Conservation (phyloP, 1,140 invertebrate species). For the Sesamia nonagrioides region DNA sequence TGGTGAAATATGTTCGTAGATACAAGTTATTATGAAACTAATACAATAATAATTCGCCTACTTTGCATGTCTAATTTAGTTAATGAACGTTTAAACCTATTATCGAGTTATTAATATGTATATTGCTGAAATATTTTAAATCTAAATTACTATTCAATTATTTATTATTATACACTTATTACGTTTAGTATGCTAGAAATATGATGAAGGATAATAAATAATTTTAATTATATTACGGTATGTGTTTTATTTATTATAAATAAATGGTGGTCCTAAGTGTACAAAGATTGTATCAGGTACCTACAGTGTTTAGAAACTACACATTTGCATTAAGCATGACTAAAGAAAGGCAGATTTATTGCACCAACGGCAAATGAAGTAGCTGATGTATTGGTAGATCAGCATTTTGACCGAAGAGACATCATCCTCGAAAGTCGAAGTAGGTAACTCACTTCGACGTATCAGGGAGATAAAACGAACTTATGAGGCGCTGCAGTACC, state of each 20-base stretch:
- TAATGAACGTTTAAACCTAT: conserved; percentile 78
- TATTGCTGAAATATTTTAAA: conserved; percentile 86
- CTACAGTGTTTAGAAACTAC: conserved; percentile 11
- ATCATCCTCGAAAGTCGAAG: conserved; percentile 7
- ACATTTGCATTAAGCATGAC: background rate
- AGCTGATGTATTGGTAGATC: background rate
- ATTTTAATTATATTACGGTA: conserved; percentile 88
- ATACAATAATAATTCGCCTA: conserved; percentile 86
- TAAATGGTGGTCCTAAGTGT: conserved; percentile 4
- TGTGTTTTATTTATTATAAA: conserved; percentile 75
- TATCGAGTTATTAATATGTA: conserved; percentile 84
- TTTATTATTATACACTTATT: conserved; percentile 89
- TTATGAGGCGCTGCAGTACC: conserved; percentile 71
- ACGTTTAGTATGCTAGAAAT: conserved; percentile 89
- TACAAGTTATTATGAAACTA: conserved; percentile 78
- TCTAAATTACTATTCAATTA: conserved; percentile 88
- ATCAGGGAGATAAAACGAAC: conserved; percentile 69
- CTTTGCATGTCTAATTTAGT: conserved; percentile 85
- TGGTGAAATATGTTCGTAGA: conserved; percentile 49
- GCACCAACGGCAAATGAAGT: conserved; percentile 2
- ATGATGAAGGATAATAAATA: conserved; percentile 89
- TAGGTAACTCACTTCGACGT: conserved; percentile 28
- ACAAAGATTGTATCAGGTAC: conserved; percentile 5
- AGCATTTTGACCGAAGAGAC: background rate
- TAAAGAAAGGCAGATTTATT: background rate